These are phyloP conservation scores for Alexandromys fortis DNA, from an alignment of 2,113 vertebrate species.

Conservation along the genomic window DNA sequence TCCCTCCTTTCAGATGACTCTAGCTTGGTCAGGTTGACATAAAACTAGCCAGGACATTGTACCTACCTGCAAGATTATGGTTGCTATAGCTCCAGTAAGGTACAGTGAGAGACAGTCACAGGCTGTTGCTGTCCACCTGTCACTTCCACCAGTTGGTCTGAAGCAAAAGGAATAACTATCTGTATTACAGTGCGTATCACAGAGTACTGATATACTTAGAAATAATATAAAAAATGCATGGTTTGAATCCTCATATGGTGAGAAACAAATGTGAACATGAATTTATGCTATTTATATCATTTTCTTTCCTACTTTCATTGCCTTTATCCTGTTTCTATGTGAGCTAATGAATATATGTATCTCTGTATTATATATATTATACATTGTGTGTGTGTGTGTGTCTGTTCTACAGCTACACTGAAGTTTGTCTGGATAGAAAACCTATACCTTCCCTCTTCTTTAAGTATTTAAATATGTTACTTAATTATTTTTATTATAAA, in stretches of 20 bases:
- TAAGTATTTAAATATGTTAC: neutral
- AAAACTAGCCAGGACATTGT: neutral
- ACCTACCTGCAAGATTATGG: constrained; percentile 91
- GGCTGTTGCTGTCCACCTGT: constrained; percentile 94
- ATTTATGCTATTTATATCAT: constrained; percentile 18
- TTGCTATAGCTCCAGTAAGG: constrained; percentile 87
- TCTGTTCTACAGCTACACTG: neutral
- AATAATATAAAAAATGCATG: neutral
- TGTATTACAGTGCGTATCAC: constrained; percentile 1
- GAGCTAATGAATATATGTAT: neutral
- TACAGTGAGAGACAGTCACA: constrained; percentile 90
- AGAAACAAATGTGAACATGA: constrained; percentile 24
- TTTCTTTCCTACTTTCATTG: constrained; percentile 30
- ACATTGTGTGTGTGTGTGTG: neutral
- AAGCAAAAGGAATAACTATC: constrained; percentile 53
- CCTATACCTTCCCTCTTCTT: neutral
- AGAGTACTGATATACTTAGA: neutral
- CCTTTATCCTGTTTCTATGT: neutral
- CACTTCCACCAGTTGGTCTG: constrained; percentile 93
- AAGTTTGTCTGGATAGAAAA: neutral
- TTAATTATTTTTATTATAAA: neutral
- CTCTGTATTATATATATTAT: neutral
- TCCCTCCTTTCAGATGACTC: neutral
- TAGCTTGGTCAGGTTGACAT: neutral
- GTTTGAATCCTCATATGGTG: neutral